These are phyloP conservation scores for Maniola jurtina DNA, from an alignment of 1,140 invertebrate species.

Conservation along the genomic window DNA sequence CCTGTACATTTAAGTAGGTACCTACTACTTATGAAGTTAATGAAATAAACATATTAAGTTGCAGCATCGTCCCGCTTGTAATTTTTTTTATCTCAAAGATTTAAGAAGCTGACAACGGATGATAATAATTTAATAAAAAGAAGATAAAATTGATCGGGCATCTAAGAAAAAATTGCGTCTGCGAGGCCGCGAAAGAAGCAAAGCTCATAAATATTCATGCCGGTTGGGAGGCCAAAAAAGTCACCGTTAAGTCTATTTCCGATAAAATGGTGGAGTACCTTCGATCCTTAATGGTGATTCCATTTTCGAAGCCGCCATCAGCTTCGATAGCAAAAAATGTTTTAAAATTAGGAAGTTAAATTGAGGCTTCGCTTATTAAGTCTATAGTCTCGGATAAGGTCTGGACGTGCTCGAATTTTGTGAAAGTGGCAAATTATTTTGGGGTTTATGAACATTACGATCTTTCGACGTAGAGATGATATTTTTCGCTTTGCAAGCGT, in stretches of 20 bases:
- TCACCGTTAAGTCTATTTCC: constrained; percentile 73
- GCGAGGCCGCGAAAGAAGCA: constrained; percentile 48
- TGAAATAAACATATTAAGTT: neutral
- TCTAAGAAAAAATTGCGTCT: constrained; percentile 48
- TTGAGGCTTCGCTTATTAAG: constrained; percentile 27
- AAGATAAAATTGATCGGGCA: constrained; percentile 20
- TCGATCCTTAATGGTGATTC: constrained; percentile 62
- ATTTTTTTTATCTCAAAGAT: neutral
- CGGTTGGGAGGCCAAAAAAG: constrained; percentile 63
- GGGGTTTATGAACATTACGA: neutral
- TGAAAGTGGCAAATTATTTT: constrained; percentile 5
- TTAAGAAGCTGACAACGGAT: constrained; percentile 9
- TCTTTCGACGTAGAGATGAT: neutral
- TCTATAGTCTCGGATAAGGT: constrained; percentile 14
- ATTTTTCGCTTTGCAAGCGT: too few species aligned
- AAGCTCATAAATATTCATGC: constrained; percentile 74
- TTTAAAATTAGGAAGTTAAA: constrained; percentile 48
- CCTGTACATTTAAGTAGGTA: neutral
- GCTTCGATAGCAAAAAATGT: constrained; percentile 44
- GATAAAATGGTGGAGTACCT: constrained; percentile 62
- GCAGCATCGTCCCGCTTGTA: too few species aligned
- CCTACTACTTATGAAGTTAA: neutral
- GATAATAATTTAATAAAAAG: constrained; percentile 21
- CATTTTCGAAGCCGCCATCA: constrained; percentile 45
- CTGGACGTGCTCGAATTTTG: constrained; percentile 17